A percentile compares a stretch with the other conserved stretches of the same genome.
phyloP scores from a whole-genome alignment of 2,113 vertebrate species.

The Craseonycteris thonglongyai region DNA sequence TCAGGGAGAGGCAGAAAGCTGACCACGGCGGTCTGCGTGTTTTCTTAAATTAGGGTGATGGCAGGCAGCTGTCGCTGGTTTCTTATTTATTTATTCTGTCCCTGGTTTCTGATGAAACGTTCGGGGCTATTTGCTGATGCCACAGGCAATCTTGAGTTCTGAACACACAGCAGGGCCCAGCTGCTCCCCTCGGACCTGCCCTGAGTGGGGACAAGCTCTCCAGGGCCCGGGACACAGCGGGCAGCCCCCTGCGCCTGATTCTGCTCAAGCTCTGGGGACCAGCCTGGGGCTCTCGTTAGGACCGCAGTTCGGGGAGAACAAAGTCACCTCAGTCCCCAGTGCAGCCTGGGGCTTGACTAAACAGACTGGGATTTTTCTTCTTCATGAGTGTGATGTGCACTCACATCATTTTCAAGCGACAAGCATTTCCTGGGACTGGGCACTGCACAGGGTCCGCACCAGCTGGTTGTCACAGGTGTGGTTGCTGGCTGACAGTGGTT shows the following conservation, averaged over 20 bases:
- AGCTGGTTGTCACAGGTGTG: background rate
- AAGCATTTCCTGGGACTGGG: background rate
- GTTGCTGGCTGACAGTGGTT: background rate
- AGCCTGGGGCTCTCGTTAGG: background rate
- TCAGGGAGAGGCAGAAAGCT: constrained; percentile 50
- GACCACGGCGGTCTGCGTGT: constrained; percentile 37
- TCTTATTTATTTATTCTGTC: constrained; percentile 63
- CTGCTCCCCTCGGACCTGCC: constrained; percentile 54
- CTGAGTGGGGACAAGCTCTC: constrained; percentile 21
- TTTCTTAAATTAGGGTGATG: constrained; percentile 76
- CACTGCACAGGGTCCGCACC: background rate
- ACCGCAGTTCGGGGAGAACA: background rate
- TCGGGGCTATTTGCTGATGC: constrained; percentile 66
- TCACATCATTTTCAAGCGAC: background rate
- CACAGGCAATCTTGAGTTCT: constrained; percentile 44
- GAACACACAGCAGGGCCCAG: constrained; percentile 61
- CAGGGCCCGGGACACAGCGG: background rate
- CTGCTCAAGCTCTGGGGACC: background rate
- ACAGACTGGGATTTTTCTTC: background rate
- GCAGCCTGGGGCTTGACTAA: background rate
- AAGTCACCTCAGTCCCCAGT: background rate
- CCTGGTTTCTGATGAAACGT: constrained; percentile 49
- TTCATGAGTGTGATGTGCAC: background rate
- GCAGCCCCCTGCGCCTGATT: background rate
- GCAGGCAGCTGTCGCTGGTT: constrained; percentile 67